Conservation (phyloP, 2,113 vertebrate species). For the Tragelaphus imberbis region DNA sequence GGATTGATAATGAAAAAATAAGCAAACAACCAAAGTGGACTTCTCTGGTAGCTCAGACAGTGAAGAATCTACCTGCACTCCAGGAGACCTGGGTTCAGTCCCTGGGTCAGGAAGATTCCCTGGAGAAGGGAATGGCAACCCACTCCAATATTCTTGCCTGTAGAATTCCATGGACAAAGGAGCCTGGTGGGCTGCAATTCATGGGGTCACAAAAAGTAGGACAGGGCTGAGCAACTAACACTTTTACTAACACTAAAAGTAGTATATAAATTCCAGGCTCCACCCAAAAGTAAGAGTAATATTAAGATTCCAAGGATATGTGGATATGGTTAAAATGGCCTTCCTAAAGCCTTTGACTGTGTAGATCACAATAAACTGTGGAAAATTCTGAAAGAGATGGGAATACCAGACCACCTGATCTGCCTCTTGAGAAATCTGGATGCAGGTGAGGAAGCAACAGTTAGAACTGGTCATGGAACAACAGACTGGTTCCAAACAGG, state of each 20-base stretch:
- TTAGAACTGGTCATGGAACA: too few species aligned
- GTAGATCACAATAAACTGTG: too few species aligned
- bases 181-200: background rate
- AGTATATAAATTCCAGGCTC: background rate
- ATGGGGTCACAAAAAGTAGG: background rate
- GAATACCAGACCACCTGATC: too few species aligned
- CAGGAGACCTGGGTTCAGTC: background rate
- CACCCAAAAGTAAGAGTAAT: background rate
- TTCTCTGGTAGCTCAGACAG: background rate
- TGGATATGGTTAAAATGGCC: background rate
- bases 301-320: background rate
- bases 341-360: too few species aligned
- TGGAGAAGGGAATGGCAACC: background rate
- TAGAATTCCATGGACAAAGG: background rate
- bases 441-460: too few species aligned
- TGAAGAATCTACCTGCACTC: background rate
- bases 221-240: background rate
- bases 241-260: background rate
- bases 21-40: background rate
- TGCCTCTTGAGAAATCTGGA: too few species aligned
- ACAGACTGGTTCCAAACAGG: too few species aligned
- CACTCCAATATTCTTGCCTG: background rate
- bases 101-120: background rate
- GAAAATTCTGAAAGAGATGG: too few species aligned
- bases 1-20: background rate